Conservation (phyloP, 2,888 invertebrate genomes). For the Chelonus formosanus region DNA sequence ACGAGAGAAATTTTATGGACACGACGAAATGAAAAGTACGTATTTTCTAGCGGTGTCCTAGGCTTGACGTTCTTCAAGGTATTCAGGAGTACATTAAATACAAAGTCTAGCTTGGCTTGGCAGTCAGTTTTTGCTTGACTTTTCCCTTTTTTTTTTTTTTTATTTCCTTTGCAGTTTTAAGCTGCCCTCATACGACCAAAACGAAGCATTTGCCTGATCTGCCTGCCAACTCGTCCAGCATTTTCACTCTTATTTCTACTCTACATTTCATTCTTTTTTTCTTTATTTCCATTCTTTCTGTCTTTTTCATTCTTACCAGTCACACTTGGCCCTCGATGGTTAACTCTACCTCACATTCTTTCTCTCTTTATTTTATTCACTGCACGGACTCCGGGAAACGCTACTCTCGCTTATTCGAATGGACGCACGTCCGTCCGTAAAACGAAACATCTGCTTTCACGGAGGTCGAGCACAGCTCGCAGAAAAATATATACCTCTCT, state of each 20-base stretch:
- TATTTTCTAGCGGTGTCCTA: conserved; percentile 29
- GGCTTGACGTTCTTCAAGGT: conserved; percentile 55
- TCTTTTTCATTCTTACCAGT: conserved; percentile 20
- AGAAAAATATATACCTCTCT: conserved; percentile 19
- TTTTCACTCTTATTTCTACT: conserved; percentile 28
- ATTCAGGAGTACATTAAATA: conserved; percentile 46
- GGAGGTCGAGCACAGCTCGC: conserved; percentile 19
- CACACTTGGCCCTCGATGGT: conserved; percentile 8
- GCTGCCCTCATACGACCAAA: background rate
- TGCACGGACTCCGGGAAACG: conserved; percentile 28
- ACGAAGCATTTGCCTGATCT: conserved; percentile 19
- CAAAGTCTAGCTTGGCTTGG: conserved; percentile 49
- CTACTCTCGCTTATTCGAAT: conserved; percentile 27
- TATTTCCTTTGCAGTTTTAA: conserved; percentile 19
- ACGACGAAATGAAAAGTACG: conserved; percentile 18
- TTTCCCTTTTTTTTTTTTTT: background rate
- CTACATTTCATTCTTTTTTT: conserved; percentile 12
- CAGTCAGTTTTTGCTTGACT: conserved; percentile 41
- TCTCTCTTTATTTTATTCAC: conserved; percentile 18
- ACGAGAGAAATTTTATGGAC: conserved; percentile 6
- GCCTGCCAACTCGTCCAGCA: conserved; percentile 27
- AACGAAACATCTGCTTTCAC: conserved; percentile 41
- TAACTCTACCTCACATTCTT: conserved; percentile 3
- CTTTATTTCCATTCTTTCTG: conserved; percentile 20
- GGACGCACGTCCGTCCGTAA: conserved; percentile 36